phyloP scores from a whole-genome alignment of 2,888 invertebrate species.

The Epirrhoe alternata region DNA sequence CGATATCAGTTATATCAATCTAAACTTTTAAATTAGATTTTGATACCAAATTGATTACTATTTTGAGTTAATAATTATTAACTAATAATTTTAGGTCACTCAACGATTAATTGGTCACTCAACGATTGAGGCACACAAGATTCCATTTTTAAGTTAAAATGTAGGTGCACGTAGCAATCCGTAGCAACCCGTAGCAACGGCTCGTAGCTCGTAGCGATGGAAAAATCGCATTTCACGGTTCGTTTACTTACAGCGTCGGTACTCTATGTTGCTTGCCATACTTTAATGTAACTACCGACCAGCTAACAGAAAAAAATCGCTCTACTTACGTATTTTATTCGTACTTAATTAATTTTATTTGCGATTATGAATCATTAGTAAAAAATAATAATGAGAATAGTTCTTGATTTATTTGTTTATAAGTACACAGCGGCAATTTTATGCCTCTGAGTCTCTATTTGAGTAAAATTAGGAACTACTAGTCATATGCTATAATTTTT shows the following conservation, averaged over 20 bases:
- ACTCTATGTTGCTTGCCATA: conserved; percentile 7
- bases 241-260: conserved; percentile 37
- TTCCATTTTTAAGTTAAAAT: conserved; percentile 21
- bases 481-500: not conserved
- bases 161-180: conserved; percentile 16
- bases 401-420: too few relatives aligned
- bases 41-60: not conserved
- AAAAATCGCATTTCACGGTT: conserved; percentile 74
- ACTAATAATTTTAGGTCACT: too few relatives aligned
- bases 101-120: too few relatives aligned
- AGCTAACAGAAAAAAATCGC: not conserved
- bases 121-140: conserved; percentile 6
- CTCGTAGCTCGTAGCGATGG: conserved; percentile 52
- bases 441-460: not conserved
- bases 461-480: not conserved
- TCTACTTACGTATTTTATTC: too few relatives aligned
- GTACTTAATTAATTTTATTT: too few relatives aligned
- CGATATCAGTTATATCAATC: too few relatives aligned
- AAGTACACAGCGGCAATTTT: not conserved
- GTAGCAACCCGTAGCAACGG: conserved; percentile 28
- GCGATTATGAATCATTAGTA: too few relatives aligned
- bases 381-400: too few relatives aligned
- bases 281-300: conserved; percentile 3
- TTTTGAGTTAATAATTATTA: not conserved
- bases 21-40: not conserved